A percentile compares a stretch with the other conserved stretches of the same genome.
phyloP scores from a whole-genome alignment of 2,888 invertebrate genomes.

The Caenorhabditis drosophilae region DNA sequence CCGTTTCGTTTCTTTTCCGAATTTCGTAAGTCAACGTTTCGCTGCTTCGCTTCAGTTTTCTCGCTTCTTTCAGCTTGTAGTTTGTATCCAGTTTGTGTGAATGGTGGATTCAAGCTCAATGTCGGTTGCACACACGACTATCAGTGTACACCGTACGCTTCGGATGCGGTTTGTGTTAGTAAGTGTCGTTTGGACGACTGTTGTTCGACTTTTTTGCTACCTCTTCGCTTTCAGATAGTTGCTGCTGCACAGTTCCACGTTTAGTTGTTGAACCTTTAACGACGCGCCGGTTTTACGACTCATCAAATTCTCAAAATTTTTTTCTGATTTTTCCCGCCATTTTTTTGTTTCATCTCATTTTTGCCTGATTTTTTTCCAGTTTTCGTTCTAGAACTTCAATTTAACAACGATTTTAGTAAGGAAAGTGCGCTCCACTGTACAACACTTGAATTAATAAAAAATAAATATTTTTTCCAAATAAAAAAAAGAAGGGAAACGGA shows the following conservation, averaged over 20 bases:
- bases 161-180: conserved; percentile 39
- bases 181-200: conserved; percentile 16
- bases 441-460: too few species aligned
- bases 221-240: conserved; percentile 21
- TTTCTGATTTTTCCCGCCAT: not conserved
- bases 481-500: too few species aligned
- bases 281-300: conserved; percentile 24
- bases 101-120: conserved; percentile 48
- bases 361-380: too few species aligned
- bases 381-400: too few species aligned
- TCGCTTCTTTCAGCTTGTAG: conserved; percentile 38
- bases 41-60: not conserved
- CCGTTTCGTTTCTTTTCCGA: conserved; percentile 41
- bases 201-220: not conserved
- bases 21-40: conserved; percentile 30
- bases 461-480: not conserved
- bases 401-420: too few species aligned
- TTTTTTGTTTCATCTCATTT: too few species aligned
- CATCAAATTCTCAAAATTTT: not conserved
- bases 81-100: conserved; percentile 41
- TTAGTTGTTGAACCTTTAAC: conserved; percentile 6
- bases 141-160: conserved; percentile 31
- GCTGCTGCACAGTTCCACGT: conserved; percentile 40
- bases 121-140: conserved; percentile 41
- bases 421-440: too few species aligned